These are phyloP conservation scores for Drosophila athabasca DNA, from an alignment of 1,140 invertebrate genomes.

Conservation along the genomic window DNA sequence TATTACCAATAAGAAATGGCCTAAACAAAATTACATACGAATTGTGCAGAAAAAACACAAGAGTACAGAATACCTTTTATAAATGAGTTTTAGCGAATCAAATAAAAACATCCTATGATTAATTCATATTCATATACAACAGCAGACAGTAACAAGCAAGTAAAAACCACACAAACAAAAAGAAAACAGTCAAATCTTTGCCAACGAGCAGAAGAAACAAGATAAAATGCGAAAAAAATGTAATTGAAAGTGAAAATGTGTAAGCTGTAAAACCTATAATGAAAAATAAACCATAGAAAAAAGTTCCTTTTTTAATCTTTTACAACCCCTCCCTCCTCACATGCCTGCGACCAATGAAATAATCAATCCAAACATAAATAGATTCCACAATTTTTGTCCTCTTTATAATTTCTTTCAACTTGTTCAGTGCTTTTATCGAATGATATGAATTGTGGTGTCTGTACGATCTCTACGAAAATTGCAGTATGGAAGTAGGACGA, in stretches of 20 bases:
- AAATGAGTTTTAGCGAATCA: constrained; percentile 76
- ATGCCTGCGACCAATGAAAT: too few relatives aligned
- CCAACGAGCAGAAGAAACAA: constrained; percentile 21
- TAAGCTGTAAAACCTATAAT: constrained; percentile 68
- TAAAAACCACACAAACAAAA: constrained; percentile 21
- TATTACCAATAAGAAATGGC: constrained; percentile 50
- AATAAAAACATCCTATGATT: constrained; percentile 69
- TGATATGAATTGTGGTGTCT: too few relatives aligned
- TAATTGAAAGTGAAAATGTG: constrained; percentile 24
- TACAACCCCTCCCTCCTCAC: not conserved
- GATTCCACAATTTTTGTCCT: too few relatives aligned
- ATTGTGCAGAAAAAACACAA: constrained; percentile 40
- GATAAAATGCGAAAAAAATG: not conserved
- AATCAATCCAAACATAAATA: too few relatives aligned
- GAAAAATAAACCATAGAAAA: constrained; percentile 71
- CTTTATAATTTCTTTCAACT: too few relatives aligned
- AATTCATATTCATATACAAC: constrained; percentile 63
- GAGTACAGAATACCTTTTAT: constrained; percentile 47
- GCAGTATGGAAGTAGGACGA: too few relatives aligned
- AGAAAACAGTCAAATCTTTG: constrained; percentile 16
- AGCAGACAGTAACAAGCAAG: constrained; percentile 25
- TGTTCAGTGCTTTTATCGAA: too few relatives aligned
- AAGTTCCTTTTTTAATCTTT: constrained; percentile 19
- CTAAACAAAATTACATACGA: constrained; percentile 43
- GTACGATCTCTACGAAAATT: too few relatives aligned